A percentile compares a stretch with the other conserved stretches of the same genome.
phyloP scores from a whole-genome alignment of 2,797 vertebrate genomes.

The Myotis findleyi region DNA sequence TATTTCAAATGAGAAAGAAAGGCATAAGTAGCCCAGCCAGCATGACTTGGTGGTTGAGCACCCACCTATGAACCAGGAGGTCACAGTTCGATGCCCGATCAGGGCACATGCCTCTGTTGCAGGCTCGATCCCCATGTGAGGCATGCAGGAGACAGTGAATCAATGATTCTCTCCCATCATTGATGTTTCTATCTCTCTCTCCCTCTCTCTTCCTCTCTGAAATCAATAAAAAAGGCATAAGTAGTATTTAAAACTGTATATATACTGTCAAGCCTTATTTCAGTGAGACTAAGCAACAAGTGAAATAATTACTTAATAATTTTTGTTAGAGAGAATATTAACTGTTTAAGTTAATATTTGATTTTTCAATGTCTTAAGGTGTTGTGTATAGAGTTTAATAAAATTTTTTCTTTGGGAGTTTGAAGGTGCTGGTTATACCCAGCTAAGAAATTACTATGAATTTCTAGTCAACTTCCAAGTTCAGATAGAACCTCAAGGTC shows the following conservation, averaged over 20 bases:
- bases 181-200: no score
- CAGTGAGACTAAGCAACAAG: neutral
- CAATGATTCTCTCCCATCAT: no score
- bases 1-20: constrained; percentile 39
- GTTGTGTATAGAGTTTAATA: neutral
- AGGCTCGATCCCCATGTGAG: no score
- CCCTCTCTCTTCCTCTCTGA: no score
- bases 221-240: neutral
- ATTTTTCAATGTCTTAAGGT: constrained; percentile 7
- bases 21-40: neutral
- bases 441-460: constrained; percentile 11
- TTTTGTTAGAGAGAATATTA: neutral
- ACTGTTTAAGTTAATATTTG: neutral
- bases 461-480: neutral
- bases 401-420: constrained; percentile 26
- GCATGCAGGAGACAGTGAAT: no score
- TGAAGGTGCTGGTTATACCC: constrained; percentile 10
- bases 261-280: neutral
- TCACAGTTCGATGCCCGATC: no score
- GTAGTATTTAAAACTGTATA: neutral
- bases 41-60: no score
- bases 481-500: neutral
- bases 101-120: no score
- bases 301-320: constrained; percentile 21
- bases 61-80: no score